These are phyloP conservation scores for Mungos mungo DNA, from an alignment of 2,113 vertebrate species.

Conservation along the genomic window DNA sequence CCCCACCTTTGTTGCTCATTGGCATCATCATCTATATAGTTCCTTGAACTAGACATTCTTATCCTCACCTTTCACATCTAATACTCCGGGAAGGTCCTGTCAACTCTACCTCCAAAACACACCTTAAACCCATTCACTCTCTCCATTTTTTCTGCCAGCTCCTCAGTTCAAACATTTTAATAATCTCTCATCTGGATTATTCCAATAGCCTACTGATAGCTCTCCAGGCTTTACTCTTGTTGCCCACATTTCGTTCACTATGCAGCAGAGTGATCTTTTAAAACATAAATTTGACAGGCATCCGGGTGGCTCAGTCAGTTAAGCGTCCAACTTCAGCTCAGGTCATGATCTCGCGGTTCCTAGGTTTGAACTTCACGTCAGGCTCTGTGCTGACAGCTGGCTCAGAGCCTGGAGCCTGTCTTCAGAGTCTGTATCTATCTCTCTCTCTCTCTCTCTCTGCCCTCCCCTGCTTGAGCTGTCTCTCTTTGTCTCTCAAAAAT, in stretches of 20 bases:
- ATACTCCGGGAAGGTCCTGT: neutral
- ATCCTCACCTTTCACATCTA: neutral
- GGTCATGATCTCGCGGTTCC: no score
- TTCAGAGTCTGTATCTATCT: no score
- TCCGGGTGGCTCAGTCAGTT: no score
- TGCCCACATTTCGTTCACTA: neutral
- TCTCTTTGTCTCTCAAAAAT: no score
- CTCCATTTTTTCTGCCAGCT: neutral
- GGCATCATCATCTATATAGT: neutral
- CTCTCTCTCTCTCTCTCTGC: no score
- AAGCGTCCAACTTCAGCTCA: no score
- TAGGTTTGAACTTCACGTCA: no score
- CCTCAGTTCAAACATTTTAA: neutral
- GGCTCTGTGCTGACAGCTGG: no score
- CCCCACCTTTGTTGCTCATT: neutral
- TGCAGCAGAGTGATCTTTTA: neutral
- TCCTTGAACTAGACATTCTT: neutral
- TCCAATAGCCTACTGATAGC: neutral
- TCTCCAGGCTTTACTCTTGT: neutral
- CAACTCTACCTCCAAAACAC: neutral
- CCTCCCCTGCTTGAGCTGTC: no score
- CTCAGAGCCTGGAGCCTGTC: no score
- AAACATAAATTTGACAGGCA: neutral
- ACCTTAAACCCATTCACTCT: neutral
- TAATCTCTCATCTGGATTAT: neutral